Evolutionary conservation across 1,140 invertebrate species (phyloP).

Genomic region (Apis laboriosa): DNA sequence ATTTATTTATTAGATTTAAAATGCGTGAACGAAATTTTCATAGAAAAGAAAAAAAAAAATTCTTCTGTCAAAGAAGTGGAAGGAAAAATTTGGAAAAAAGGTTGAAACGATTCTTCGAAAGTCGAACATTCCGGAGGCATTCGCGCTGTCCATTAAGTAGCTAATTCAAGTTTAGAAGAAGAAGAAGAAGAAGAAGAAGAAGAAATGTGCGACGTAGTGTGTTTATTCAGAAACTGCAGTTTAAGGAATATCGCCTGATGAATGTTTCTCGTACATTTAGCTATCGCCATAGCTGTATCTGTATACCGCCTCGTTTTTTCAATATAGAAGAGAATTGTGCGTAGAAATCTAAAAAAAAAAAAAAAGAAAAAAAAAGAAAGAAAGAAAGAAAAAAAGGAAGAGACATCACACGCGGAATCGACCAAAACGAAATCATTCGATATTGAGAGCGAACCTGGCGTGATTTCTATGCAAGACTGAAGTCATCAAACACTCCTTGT

Average conservation of each 20-base stretch:
- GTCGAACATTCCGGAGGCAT: constrained; percentile 13
- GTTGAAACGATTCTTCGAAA: constrained; percentile 24
- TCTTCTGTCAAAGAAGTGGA: not conserved
- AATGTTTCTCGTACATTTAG: constrained; percentile 42
- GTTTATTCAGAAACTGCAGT: constrained; percentile 31
- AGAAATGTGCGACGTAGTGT: not conserved
- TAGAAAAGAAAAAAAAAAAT: no score
- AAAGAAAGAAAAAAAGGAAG: not conserved
- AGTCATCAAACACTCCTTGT: constrained; percentile 9
- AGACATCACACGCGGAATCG: not conserved
- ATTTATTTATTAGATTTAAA: no score
- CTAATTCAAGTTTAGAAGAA: constrained; percentile 14
- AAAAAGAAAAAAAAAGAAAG: not conserved
- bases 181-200: not conserved
- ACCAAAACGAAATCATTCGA: not conserved
- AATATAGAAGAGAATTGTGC: constrained; percentile 7
- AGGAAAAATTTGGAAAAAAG: no score
- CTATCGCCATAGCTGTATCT: constrained; percentile 30
- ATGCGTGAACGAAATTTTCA: not conserved
- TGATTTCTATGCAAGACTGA: constrained; percentile 30
- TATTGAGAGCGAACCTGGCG: not conserved
- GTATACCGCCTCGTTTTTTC: constrained; percentile 13
- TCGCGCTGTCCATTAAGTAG: constrained; percentile 26
- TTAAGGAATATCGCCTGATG: constrained; percentile 35
- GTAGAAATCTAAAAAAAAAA: not conserved